A percentile compares a stretch with the other conserved stretches of the same genome.
Evolutionary conservation across 1,140 invertebrate genomes (phyloP).

Genomic region (Globodera ellingtonae): DNA sequence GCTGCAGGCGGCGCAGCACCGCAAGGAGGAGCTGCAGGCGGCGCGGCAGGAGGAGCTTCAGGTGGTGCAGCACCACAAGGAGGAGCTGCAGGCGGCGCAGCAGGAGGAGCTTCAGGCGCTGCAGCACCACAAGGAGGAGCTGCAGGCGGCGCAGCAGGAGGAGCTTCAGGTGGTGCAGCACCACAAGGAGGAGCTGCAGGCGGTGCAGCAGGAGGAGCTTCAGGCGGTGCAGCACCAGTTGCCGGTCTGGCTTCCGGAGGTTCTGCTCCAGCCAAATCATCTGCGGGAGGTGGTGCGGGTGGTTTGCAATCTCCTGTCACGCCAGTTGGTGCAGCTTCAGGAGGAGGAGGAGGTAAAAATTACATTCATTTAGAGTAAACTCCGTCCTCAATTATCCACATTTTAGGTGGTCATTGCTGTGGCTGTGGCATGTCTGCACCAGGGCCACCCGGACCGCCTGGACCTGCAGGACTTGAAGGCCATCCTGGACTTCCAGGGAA

Average conservation of each 20-base stretch:
- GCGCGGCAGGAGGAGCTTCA: too few species aligned
- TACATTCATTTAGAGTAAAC: background rate
- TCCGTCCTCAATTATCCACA: background rate
- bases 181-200: too few species aligned
- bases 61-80: too few species aligned
- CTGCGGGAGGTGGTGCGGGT: background rate
- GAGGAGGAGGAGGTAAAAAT: too few species aligned
- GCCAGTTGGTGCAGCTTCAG: too few species aligned
- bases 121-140: background rate
- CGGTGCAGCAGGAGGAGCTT: background rate
- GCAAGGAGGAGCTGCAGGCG: background rate
- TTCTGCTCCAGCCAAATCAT: background rate
- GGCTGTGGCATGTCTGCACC: constrained; percentile 20
- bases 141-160: background rate
- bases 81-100: background rate
- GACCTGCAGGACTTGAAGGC: constrained; percentile 31
- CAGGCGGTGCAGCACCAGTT: background rate
- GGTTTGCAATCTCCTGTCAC: too few species aligned
- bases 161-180: background rate
- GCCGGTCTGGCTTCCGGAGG: background rate
- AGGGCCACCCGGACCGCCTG: constrained; percentile 28
- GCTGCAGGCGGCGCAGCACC: background rate
- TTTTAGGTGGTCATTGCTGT: background rate
- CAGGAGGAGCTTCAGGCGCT: background rate
- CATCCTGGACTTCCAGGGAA: constrained; percentile 16